phyloP scores from a whole-genome alignment of 2,888 invertebrate species.

The Yponomeuta cagnagella region DNA sequence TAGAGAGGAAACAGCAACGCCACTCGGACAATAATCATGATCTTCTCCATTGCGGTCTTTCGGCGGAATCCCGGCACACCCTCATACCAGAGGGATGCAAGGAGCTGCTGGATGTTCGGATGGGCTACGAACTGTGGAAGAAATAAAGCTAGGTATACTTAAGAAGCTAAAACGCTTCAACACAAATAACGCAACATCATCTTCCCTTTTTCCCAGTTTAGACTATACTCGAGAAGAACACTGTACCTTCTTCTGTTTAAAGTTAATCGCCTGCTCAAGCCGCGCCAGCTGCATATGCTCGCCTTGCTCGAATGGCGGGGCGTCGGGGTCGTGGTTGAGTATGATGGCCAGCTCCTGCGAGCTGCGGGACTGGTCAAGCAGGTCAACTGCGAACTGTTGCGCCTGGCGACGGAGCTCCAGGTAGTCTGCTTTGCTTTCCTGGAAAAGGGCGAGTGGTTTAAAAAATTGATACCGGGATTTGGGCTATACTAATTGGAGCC shows the following conservation, averaged over 20 bases:
- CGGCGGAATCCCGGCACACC: conserved; percentile 95
- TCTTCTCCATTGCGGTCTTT: conserved; percentile 83
- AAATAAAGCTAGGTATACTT: background rate
- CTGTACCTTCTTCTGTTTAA: conserved; percentile 93
- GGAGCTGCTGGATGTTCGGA: conserved; percentile 93
- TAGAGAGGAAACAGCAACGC: conserved; percentile 92
- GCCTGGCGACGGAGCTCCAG: conserved; percentile 88
- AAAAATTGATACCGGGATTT: background rate
- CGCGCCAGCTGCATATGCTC: conserved; percentile 90
- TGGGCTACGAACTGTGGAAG: conserved; percentile 90
- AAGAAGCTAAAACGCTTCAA: no score
- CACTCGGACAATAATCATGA: conserved; percentile 83
- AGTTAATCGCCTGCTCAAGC: conserved; percentile 92
- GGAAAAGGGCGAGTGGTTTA: background rate
- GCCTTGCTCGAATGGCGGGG: conserved; percentile 82
- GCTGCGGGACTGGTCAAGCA: conserved; percentile 92
- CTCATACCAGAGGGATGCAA: conserved; percentile 96
- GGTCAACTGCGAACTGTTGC: conserved; percentile 93
- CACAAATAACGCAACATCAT: no score
- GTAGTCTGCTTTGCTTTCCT: conserved; percentile 95
- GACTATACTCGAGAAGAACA: no score
- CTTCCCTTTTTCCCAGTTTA: no score
- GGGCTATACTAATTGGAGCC: background rate
- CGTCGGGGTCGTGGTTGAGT: conserved; percentile 91
- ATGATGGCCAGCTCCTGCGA: conserved; percentile 95